Base-by-base conservation (phyloP, 2,113 vertebrate species). In the Campylomormyrus numenius region DNA sequence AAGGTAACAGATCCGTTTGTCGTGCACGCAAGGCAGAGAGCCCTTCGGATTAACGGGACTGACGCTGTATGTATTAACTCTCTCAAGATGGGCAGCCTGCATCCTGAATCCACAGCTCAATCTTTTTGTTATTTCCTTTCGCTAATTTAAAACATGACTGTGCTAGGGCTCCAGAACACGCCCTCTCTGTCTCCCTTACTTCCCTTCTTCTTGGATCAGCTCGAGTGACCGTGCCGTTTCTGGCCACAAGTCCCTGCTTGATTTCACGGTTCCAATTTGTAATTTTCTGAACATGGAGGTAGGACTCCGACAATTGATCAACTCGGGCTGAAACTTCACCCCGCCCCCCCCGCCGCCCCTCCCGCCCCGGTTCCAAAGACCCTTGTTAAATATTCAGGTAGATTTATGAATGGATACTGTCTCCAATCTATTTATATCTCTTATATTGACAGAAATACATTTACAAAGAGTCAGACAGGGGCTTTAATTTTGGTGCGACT, bases 361-460 rank as follows among this genome's bases (percentile, higher is more conserved):
- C 74, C 48, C 35, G 84, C 93, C 93, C 91, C 87, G 91, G 92
- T 91, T 93, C 93, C 94, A 94, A 94, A 95, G 93, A 95, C 93
- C 93, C 93, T 95, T 92, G 94, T 96, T 94, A 96, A 96, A 96
- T 96, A 96, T 96, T 96, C 95, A 96, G 94, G 91, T 92, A 93
- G 95, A 96, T 95, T 96, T 96, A 96, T 96, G 95, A 95, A 95
- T 94, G 94, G 95, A 94, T 95, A 95, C 92, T 91, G 85, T 90
- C 91, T 92, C 92, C 90, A 93, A 95, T 94, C 94, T 96, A 95
- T 96, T 95, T 95, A 94, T 96, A 95, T 93, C 95, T 92, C 90
- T 92, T 89, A 93, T 94, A 94, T 94, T 95, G 95, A 94, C 94
- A 95, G 92, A 93, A 94, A 92, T 94, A 90, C 91, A 91, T 94